Evolutionary conservation across 2,797 vertebrate species (phyloP), one percentile per base, ranked within the genome.

Genomic region (Lophotriccus pileatus): DNA sequence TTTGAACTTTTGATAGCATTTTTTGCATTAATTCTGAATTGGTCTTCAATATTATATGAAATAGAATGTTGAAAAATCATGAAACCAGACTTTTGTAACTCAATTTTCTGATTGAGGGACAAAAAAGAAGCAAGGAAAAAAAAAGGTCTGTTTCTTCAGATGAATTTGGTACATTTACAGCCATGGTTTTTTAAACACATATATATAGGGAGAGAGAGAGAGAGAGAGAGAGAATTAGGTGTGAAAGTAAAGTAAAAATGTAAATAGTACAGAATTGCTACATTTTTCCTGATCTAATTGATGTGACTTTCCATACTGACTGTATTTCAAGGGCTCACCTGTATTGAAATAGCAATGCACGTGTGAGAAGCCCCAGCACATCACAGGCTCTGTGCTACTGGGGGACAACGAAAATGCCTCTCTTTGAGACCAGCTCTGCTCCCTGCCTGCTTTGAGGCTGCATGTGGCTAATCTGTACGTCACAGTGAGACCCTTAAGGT

Each of bases 291-390:
- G 19, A 30, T 69, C 13, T 59, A 69, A 14, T 15, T 77, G 23
- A 13, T 27, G 11, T 63, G 24, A 36, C 23, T 63, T 34, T 63
- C 41, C 18, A 23, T 12, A 14, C 14, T 46, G 49, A 19, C 16
- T 50, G 1, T 32, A 11, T 69, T 44, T 34, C 28, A 80, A 49
- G 44, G 32, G 1, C 21, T 93, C 23, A 14, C 66, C 17, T 83
- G 2, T 47, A 25, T 0, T 50, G 15, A 36, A 82, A 44, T 12
- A 14, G 2, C 63, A 56, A 68, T 27, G 22, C 5, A 9, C 3
- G 20, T 30, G 73, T 79, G 53, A 79, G 59, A 77, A 85, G 34
- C 22, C 41, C 18, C 32, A 66, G 34, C 21, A 4, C n/a, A 20
- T 43, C 36, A 4, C 2, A 19, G 36, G 36, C 23, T 58, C 19